Percentiles rank a stretch among this genome's conserved stretches.
Conservation (phyloP, 2,113 vertebrate species). For the Nibea coibor region DNA sequence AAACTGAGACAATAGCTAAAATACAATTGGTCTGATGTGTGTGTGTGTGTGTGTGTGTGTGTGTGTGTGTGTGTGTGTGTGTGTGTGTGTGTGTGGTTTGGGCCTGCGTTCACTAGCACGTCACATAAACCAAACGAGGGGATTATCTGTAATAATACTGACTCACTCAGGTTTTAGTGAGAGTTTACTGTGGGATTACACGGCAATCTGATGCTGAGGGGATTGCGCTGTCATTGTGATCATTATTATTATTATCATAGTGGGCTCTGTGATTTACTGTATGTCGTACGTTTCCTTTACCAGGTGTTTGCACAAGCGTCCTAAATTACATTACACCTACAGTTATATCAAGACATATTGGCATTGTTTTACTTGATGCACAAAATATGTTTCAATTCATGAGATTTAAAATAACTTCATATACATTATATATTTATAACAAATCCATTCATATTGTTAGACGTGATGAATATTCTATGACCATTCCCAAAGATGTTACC, state of each 20-base stretch:
- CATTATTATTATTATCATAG: constrained; percentile 54
- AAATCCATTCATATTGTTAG: constrained; percentile 14
- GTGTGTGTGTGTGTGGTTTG: background rate
- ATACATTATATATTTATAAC: background rate
- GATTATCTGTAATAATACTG: constrained; percentile 75
- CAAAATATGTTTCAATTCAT: constrained; percentile 8
- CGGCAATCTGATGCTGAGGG: constrained; percentile 71
- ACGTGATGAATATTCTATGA: constrained; percentile 15
- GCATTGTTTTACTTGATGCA: background rate
- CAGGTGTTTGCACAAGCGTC: constrained; percentile 20
- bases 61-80: no score
- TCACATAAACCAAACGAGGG: constrained; percentile 64
- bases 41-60: background rate
- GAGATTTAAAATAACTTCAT: background rate
- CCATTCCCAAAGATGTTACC: background rate
- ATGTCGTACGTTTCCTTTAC: constrained; percentile 17
- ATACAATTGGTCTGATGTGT: constrained; percentile 41
- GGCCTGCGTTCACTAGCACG: constrained; percentile 21
- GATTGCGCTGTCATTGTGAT: constrained; percentile 65
- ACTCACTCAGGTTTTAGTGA: constrained; percentile 69
- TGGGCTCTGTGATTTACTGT: constrained; percentile 8
- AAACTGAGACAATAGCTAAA: constrained; percentile 69
- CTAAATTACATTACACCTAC: background rate
- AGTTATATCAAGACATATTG: background rate
- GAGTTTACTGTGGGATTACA: constrained; percentile 73